These are phyloP conservation scores for Leptogaster cylindrica DNA, from an alignment of 2,888 invertebrate species.

Conservation along the genomic window DNA sequence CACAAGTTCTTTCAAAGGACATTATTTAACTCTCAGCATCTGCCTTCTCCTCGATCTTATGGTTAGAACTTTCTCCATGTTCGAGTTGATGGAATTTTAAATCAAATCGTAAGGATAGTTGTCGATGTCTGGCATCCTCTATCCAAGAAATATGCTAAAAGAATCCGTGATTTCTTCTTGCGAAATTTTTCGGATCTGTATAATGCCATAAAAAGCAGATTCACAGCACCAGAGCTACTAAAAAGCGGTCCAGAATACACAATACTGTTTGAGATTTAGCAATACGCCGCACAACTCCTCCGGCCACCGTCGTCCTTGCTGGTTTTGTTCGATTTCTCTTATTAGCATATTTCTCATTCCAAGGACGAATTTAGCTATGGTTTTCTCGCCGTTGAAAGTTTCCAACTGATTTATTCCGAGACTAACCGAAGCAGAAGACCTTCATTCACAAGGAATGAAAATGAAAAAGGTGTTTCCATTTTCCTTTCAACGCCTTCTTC, in stretches of 20 bases:
- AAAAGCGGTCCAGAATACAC: background rate
- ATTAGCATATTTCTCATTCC: constrained; percentile 32
- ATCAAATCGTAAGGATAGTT: background rate
- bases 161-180: background rate
- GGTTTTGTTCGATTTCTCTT: background rate
- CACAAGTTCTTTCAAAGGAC: constrained; percentile 2
- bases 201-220: background rate
- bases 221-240: background rate
- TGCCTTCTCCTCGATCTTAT: too few species aligned
- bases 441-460: too few species aligned
- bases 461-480: too few species aligned
- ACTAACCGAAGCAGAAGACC: background rate
- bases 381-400: constrained; percentile 22
- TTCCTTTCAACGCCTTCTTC: background rate
- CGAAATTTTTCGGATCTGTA: background rate
- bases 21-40: constrained; percentile 21
- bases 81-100: constrained; percentile 19
- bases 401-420: constrained; percentile 24
- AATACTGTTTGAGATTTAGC: constrained; percentile 1
- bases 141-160: background rate
- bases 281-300: background rate
- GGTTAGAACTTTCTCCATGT: too few species aligned
- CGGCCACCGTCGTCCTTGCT: background rate
- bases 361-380: background rate
- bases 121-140: background rate